phyloP scores from a whole-genome alignment of 1,140 invertebrate species.

The Euglossa dilemma region DNA sequence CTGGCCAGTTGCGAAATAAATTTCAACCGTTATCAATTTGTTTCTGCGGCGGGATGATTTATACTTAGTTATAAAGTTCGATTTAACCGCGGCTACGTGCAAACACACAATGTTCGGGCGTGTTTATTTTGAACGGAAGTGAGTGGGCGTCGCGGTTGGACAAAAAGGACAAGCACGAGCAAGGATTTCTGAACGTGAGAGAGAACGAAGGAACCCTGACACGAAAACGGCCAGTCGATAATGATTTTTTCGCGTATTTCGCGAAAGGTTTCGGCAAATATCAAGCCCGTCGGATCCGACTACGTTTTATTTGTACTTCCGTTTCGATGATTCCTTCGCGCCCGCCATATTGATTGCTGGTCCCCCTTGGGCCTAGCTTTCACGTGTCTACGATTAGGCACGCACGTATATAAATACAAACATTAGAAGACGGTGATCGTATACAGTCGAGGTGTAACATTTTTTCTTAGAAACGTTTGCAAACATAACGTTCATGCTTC shows the following conservation, averaged over 20 bases:
- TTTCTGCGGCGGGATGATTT: neutral
- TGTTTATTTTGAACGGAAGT: neutral
- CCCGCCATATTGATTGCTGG: no score
- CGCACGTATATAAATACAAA: conserved; percentile 23
- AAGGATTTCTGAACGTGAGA: neutral
- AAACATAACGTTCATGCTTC: conserved; percentile 17
- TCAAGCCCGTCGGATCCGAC: neutral
- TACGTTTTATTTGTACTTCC: neutral
- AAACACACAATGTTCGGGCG: no score
- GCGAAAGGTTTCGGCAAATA: neutral
- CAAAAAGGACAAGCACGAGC: neutral
- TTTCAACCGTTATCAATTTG: neutral
- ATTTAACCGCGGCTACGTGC: neutral
- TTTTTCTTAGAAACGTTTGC: conserved; percentile 28
- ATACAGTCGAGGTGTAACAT: conserved; percentile 19
- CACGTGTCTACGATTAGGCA: conserved; percentile 12
- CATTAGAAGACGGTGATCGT: neutral
- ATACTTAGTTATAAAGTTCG: neutral
- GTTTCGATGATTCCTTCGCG: neutral
- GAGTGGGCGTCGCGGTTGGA: neutral
- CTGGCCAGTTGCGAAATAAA: neutral
- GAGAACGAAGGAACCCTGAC: neutral
- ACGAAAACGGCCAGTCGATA: neutral
- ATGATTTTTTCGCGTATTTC: neutral
- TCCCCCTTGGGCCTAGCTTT: no score